phyloP scores from a whole-genome alignment of 2,888 invertebrate species.

The Choreutis nemorana region DNA sequence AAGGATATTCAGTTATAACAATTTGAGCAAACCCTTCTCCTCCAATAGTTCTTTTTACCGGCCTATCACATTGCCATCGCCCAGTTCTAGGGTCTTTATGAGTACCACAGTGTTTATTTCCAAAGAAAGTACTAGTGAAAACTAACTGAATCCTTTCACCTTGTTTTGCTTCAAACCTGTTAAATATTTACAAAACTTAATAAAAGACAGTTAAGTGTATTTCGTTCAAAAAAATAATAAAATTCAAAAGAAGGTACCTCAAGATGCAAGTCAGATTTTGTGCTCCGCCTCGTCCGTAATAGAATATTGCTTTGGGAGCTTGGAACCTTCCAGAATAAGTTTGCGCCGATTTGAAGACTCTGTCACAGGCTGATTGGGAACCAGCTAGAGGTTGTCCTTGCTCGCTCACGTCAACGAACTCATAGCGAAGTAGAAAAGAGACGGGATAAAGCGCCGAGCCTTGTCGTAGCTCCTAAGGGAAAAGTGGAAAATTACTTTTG shows the following conservation, averaged over 20 bases:
- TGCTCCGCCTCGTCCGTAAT: constrained; percentile 83
- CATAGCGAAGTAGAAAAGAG: constrained; percentile 79
- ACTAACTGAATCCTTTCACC: constrained; percentile 75
- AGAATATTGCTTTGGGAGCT: constrained; percentile 82
- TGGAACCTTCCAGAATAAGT: constrained; percentile 71
- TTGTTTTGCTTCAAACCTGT: constrained; percentile 72
- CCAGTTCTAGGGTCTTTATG: constrained; percentile 72
- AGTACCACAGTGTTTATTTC: constrained; percentile 72
- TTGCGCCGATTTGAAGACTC: constrained; percentile 65
- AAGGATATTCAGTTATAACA: constrained; percentile 74
- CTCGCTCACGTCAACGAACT: constrained; percentile 80
- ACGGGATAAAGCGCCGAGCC: constrained; percentile 83
- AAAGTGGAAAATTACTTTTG: too few relatives aligned
- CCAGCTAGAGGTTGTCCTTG: constrained; percentile 68
- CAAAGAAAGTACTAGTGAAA: constrained; percentile 74
- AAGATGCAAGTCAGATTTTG: constrained; percentile 78
- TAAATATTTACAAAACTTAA: constrained; percentile 1
- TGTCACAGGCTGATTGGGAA: constrained; percentile 70
- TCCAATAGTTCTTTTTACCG: constrained; percentile 45
- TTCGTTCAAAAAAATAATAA: background rate
- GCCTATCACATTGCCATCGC: constrained; percentile 74
- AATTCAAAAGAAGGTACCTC: too few relatives aligned
- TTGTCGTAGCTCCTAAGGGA: constrained; percentile 69
- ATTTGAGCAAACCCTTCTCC: constrained; percentile 68
- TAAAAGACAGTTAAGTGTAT: background rate